A percentile compares a stretch with the other conserved stretches of the same genome.
phyloP scores from a whole-genome alignment of 2,888 invertebrate genomes.

The Ethmia dodecea region DNA sequence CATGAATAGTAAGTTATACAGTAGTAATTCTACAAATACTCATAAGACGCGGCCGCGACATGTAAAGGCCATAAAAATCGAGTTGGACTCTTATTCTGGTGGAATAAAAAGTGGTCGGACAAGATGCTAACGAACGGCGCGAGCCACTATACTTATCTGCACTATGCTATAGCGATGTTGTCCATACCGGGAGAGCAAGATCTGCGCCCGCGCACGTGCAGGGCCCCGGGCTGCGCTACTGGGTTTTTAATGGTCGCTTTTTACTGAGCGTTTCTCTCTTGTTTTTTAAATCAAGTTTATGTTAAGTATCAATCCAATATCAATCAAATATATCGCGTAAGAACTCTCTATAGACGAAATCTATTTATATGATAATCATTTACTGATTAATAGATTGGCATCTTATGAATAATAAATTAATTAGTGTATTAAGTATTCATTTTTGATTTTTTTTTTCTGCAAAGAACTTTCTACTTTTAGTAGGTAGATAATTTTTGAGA shows the following conservation, averaged over 20 bases:
- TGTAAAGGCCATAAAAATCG: slow-evolving; percentile 33
- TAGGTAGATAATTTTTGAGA: no score
- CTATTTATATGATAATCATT: no score
- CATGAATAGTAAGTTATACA: slow-evolving; percentile 11
- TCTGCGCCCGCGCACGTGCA: slow-evolving; percentile 56
- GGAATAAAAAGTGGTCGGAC: slow-evolving; percentile 55
- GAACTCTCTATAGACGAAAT: no score
- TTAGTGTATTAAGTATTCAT: no score
- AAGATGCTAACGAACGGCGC: slow-evolving; percentile 37
- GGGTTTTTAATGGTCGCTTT: slow-evolving; percentile 59
- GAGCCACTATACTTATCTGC: slow-evolving; percentile 31
- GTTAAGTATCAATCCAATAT: no score
- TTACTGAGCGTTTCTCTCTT: slow-evolving; percentile 42
- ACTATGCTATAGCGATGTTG: slow-evolving; percentile 8
- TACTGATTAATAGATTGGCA: no score
- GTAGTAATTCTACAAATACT: slow-evolving; percentile 20
- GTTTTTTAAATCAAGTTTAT: slow-evolving; percentile 25
- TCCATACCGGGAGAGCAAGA: slow-evolving; percentile 38
- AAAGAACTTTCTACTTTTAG: no score
- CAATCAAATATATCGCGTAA: no score
- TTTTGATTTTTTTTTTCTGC: no score
- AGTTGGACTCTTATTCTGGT: slow-evolving; percentile 28
- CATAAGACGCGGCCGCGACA: slow-evolving; percentile 30
- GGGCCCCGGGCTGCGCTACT: slow-evolving; percentile 57
- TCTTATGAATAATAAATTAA: no score